phyloP scores from a whole-genome alignment of 1,140 invertebrate genomes.

The Sweltsa coloradensis region DNA sequence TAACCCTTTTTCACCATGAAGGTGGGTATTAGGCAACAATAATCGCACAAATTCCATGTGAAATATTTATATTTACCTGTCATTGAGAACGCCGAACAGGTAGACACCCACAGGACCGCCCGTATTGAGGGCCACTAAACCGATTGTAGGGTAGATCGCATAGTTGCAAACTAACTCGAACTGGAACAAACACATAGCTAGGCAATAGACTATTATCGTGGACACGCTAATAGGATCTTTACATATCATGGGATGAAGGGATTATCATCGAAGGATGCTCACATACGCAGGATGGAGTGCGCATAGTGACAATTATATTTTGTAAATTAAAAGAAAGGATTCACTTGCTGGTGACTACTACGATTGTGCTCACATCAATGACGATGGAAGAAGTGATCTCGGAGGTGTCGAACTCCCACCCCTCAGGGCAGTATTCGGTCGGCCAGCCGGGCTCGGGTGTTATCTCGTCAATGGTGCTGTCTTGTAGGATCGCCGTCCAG shows the following conservation, averaged over 20 bases:
- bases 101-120: constrained; percentile 79
- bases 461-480: constrained; percentile 21
- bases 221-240: background rate
- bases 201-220: too few species aligned
- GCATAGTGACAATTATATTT: background rate
- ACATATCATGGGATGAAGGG: background rate
- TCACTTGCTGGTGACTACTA: background rate
- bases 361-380: constrained; percentile 51
- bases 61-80: constrained; percentile 37
- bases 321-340: background rate
- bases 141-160: constrained; percentile 73
- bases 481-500: constrained; percentile 44
- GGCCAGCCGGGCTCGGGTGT: constrained; percentile 43
- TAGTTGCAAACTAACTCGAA: constrained; percentile 75
- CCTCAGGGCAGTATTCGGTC: constrained; percentile 52
- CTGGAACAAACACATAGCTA: constrained; percentile 36
- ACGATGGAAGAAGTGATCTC: constrained; percentile 62
- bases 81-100: constrained; percentile 69
- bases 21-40: too few species aligned
- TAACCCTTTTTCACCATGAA: too few species aligned
- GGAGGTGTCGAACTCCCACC: constrained; percentile 66
- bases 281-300: background rate
- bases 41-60: background rate
- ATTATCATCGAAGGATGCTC: background rate
- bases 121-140: constrained; percentile 65